Percentiles rank a stretch among this genome's conserved stretches.
Evolutionary conservation across 2,113 vertebrate genomes (phyloP).

Genomic region (Geococcyx californianus): DNA sequence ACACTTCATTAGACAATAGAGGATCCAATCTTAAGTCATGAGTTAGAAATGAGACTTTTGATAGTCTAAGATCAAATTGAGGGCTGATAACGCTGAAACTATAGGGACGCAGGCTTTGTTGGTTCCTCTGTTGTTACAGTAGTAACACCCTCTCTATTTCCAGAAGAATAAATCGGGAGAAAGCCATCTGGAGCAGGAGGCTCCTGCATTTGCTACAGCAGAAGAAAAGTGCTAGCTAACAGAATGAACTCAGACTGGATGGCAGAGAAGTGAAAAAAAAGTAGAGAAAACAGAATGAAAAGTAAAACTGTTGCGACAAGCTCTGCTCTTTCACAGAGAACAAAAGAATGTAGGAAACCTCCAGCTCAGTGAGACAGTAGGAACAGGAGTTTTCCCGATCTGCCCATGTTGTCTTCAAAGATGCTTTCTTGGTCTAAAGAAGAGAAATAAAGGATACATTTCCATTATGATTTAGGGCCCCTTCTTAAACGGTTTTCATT

Average conservation of each 20-base stretch:
- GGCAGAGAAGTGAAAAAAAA: neutral
- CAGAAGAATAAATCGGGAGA: neutral
- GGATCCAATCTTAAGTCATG: neutral
- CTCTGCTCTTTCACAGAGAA: neutral
- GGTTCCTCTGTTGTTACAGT: neutral
- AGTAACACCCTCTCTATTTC: neutral
- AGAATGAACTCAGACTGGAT: neutral
- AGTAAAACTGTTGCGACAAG: neutral
- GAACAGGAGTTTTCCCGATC: neutral
- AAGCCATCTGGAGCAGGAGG: neutral
- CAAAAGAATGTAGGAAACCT: neutral
- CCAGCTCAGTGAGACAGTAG: neutral
- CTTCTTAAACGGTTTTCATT: neutral
- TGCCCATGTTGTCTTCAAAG: neutral
- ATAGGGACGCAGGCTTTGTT: neutral
- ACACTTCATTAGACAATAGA: neutral
- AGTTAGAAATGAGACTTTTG: neutral
- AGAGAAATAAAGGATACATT: neutral
- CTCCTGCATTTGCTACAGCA: neutral
- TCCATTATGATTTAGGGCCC: accelerated
- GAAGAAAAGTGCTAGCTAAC: neutral
- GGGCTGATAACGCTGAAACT: neutral
- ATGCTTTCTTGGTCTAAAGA: neutral
- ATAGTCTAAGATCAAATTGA: neutral
- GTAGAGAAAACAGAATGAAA: neutral